Base-by-base conservation (phyloP, 1,140 invertebrate species). In the Drosophila erecta region DNA sequence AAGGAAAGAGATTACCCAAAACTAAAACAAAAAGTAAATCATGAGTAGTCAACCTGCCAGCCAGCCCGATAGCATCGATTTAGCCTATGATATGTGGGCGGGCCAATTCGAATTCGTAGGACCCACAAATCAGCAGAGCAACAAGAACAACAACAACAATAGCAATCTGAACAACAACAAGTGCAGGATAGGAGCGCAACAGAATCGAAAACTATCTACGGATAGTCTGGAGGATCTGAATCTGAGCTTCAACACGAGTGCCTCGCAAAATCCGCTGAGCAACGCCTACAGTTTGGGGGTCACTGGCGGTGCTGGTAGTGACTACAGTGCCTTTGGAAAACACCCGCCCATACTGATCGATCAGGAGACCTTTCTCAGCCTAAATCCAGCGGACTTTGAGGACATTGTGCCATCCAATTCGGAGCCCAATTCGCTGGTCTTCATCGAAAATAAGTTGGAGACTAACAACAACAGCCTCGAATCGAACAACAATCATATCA, bases 1-100 rank as follows among this genome's bases (percentile, higher is more conserved):
- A 62, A n/a, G 35, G 41, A 57, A 51, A n/a, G 47, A 59, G 69
- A 61, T 14, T 35, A 41, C 12, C 7, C 44, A 35, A 56, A 55
- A 46, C 35, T 37, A 46, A 24, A 40, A 43, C 24, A 40, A 64
- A 57, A 40, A 81, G 14, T 15, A 78, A 91, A 90, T 75, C 77
- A 93, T 93, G 92, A 92, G 86, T 90, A 91, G 89, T 90, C 85
- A 91, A 89, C 81, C 91, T 66, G 79, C 87, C 67, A 90, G 90
- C 64, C 86, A 92, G 67, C 85, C 91, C 76, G 93, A 94, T 79
- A 94, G 93, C 76, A 93, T 94, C 62, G 95, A 95, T 69, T 93
- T 96, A 85, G 96, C 96, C 91, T 96, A 96, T 92, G 96, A 97
- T 90, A 95, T 97, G 94, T 97, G 96, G 96, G 95, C 96, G 90